Conservation (phyloP, 2,888 invertebrate genomes). For the Lysandra coridon region DNA sequence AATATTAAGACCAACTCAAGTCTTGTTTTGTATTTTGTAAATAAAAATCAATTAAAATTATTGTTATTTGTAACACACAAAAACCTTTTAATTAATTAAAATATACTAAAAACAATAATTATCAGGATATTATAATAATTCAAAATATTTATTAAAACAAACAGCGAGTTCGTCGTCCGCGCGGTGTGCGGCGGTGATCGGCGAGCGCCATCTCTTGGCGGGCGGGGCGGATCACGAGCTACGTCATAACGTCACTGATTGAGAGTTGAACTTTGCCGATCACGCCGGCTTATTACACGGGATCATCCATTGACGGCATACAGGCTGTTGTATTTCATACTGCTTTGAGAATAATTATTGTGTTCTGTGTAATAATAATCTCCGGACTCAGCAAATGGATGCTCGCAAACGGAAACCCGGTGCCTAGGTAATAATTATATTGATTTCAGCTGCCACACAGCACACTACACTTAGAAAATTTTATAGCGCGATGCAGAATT, state of each 20-base stretch:
- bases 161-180: neutral
- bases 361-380: no score
- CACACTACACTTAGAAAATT: no score
- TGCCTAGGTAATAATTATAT: no score
- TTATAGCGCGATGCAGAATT: no score
- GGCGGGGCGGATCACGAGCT: constrained; percentile 69
- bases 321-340: constrained; percentile 50
- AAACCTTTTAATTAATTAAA: no score
- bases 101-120: neutral
- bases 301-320: constrained; percentile 71
- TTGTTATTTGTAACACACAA: no score
- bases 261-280: constrained; percentile 78
- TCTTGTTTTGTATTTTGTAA: no score
- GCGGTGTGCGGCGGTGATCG: constrained; percentile 42
- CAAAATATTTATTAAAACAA: neutral
- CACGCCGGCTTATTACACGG: constrained; percentile 65
- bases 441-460: no score
- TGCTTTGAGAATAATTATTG: neutral
- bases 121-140: neutral
- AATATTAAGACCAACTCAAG: no score
- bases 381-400: no score
- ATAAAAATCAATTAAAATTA: no score
- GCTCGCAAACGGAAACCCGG: no score
- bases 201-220: constrained; percentile 71
- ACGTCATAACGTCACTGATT: constrained; percentile 63